Evolutionary conservation across 2,113 vertebrate genomes (phyloP).

Genomic region (Seriola rivoliana): DNA sequence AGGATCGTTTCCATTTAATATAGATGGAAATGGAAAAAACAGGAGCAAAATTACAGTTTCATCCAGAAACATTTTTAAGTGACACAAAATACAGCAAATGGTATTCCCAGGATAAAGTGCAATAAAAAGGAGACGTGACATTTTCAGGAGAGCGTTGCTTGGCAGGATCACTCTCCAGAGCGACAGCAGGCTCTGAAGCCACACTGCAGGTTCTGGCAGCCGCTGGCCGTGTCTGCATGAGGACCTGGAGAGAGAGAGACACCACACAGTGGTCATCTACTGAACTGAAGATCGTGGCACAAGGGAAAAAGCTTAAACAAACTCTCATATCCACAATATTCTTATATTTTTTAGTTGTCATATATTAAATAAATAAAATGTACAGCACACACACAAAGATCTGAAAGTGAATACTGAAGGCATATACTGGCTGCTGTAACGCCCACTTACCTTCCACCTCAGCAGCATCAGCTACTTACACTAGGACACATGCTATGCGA

Average conservation of each 20-base stretch:
- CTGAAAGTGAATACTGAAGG: not conserved
- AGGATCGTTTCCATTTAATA: slow-evolving; percentile 58
- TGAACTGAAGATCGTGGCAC: not conserved
- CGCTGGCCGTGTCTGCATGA: slow-evolving; percentile 96
- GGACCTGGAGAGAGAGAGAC: slow-evolving; percentile 89
- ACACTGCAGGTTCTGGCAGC: slow-evolving; percentile 99
- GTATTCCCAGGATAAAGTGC: slow-evolving; percentile 91
- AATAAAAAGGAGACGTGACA: slow-evolving; percentile 85
- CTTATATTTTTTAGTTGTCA: too few species aligned
- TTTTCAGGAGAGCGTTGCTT: slow-evolving; percentile 73
- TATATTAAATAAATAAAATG: not conserved
- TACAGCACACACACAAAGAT: not conserved
- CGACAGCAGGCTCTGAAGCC: slow-evolving; percentile 99
- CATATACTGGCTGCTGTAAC: slow-evolving; percentile 24
- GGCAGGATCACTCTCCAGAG: slow-evolving; percentile 92
- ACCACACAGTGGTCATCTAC: slow-evolving; percentile 20
- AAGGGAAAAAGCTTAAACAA: not conserved
- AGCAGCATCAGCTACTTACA: slow-evolving; percentile 62
- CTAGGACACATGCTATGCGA: slow-evolving; percentile 57
- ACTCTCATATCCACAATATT: not conserved
- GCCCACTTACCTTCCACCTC: slow-evolving; percentile 73
- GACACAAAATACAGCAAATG: slow-evolving; percentile 74
- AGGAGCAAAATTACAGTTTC: slow-evolving; percentile 64
- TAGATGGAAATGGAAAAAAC: slow-evolving; percentile 49
- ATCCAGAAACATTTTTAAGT: slow-evolving; percentile 63